Conservation (phyloP, 1,140 invertebrate genomes). For the Sipha flava region DNA sequence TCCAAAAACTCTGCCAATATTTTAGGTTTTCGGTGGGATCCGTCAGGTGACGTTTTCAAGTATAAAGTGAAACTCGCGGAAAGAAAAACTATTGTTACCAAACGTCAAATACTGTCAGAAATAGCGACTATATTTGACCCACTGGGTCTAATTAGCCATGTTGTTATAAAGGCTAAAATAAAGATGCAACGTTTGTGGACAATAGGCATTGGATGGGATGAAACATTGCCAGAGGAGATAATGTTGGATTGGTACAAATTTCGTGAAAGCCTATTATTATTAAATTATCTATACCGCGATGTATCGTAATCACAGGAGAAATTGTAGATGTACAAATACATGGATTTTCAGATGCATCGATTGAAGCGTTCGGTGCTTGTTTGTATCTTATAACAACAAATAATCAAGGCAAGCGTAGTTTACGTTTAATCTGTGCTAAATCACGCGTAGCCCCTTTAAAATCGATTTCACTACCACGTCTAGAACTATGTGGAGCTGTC, state of each 20-base stretch:
- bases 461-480: conserved; percentile 43
- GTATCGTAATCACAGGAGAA: neutral
- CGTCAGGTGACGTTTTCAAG: neutral
- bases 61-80: neutral
- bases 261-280: neutral
- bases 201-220: neutral
- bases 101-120: conserved; percentile 33
- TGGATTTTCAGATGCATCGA: conserved; percentile 42
- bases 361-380: conserved; percentile 40
- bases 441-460: conserved; percentile 36
- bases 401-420: neutral
- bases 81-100: neutral
- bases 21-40: neutral
- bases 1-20: neutral
- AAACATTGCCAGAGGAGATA: neutral
- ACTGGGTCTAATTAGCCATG: conserved; percentile 33
- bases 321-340: conserved; percentile 30
- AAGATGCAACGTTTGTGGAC: conserved; percentile 36
- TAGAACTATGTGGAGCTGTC: conserved; percentile 44
- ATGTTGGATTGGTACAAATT: neutral
- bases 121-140: conserved; percentile 36
- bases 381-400: conserved; percentile 40
- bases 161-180: conserved; percentile 32
- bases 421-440: conserved; percentile 35
- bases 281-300: conserved; percentile 28